phyloP scores from a whole-genome alignment of 2,888 invertebrate genomes.

The Metalampra italica region DNA sequence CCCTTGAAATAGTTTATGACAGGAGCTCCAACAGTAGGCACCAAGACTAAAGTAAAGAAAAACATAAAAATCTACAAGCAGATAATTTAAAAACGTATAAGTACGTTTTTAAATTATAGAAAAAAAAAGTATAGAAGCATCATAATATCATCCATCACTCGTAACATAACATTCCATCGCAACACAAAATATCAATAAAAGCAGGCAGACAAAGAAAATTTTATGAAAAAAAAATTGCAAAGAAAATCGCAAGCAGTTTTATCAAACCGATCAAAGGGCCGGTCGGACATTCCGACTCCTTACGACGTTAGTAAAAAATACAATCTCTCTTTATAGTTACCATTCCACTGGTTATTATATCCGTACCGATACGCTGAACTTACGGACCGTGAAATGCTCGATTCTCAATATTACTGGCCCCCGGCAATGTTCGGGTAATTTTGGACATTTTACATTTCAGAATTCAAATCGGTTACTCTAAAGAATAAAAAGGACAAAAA shows the following conservation, averaged over 20 bases:
- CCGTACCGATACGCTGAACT: constrained; percentile 71
- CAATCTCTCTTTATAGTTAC: constrained; percentile 78
- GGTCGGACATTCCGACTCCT: constrained; percentile 74
- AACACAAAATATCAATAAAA: constrained; percentile 58
- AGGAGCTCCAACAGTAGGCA: no score
- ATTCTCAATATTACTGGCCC: constrained; percentile 60
- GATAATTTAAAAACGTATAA: no score
- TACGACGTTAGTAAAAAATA: constrained; percentile 78
- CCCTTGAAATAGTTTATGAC: no score
- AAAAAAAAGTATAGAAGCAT: background rate
- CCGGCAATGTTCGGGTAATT: constrained; percentile 46
- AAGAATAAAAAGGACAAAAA: background rate
- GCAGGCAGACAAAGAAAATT: constrained; percentile 42
- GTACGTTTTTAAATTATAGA: no score
- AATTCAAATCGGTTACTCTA: constrained; percentile 14
- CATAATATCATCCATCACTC: constrained; percentile 17
- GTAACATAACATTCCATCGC: constrained; percentile 37
- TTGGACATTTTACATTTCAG: constrained; percentile 40
- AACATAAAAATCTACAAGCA: no score
- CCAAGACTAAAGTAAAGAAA: no score
- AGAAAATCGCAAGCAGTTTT: constrained; percentile 67
- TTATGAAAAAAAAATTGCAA: constrained; percentile 49
- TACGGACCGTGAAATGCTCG: constrained; percentile 74
- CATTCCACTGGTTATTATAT: constrained; percentile 77
- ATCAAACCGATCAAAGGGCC: constrained; percentile 77